phyloP scores from a whole-genome alignment of 2,113 vertebrate genomes.

The Arenaria interpres region DNA sequence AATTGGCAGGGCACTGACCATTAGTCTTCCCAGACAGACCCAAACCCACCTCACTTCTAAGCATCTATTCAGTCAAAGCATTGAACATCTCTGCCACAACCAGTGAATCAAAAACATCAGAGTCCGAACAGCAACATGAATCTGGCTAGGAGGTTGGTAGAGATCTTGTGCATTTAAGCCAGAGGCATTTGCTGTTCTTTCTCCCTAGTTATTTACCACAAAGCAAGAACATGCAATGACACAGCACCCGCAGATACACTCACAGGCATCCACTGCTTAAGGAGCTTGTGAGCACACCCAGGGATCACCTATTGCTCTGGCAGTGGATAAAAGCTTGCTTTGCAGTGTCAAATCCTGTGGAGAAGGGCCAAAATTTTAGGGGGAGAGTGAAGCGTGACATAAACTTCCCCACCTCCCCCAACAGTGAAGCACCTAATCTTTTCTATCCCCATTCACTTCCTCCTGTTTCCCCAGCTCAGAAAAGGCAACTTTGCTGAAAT shows the following conservation, averaged over 20 bases:
- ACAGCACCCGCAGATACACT: neutral
- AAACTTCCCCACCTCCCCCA: neutral
- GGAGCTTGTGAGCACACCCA: neutral
- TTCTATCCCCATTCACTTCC: neutral
- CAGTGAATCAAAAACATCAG: neutral
- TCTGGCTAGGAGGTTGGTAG: neutral
- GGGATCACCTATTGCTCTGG: neutral
- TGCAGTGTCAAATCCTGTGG: neutral
- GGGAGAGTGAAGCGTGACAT: neutral
- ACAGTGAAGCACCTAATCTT: neutral
- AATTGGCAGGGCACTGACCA: neutral
- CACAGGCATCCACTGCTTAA: fast-evolving
- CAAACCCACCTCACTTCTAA: neutral
- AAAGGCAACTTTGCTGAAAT: neutral
- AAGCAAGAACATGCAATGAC: neutral
- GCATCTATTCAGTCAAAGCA: neutral
- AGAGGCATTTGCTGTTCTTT: neutral
- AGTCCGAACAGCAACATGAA: neutral
- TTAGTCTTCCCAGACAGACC: neutral
- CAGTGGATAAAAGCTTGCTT: neutral
- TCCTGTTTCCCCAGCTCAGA: neutral
- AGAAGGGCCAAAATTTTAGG: neutral
- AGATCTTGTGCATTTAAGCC: neutral
- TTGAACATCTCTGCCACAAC: neutral
- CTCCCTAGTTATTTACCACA: neutral